Evolutionary conservation across 2,113 vertebrate genomes (phyloP).

Genomic region (Oryzias curvinotus): DNA sequence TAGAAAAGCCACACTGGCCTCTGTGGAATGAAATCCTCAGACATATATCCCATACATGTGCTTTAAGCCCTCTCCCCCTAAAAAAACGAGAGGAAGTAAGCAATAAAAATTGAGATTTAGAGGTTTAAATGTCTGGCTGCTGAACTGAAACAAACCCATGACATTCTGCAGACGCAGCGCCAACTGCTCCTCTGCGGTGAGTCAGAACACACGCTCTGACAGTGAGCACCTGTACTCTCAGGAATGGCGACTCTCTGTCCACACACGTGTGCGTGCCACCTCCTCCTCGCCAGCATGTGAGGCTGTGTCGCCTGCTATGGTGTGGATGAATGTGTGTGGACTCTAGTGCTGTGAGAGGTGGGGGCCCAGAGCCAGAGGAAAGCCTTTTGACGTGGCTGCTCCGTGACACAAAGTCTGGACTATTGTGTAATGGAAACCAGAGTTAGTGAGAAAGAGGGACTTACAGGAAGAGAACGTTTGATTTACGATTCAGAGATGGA

Average conservation of each 20-base stretch:
- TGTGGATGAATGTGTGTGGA: background rate
- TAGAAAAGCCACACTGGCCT: no score
- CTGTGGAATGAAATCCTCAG: no score
- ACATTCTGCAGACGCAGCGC: background rate
- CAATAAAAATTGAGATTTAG: no score
- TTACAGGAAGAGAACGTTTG: slow-evolving; percentile 45
- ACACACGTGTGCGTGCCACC: slow-evolving; percentile 8
- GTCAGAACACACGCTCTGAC: slow-evolving; percentile 7
- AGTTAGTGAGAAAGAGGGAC: background rate
- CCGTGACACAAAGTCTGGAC: slow-evolving; percentile 45
- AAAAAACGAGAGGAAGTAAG: no score
- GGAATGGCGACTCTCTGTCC: slow-evolving; percentile 5
- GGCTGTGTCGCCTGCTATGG: slow-evolving; percentile 15
- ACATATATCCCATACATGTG: no score
- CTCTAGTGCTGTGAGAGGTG: slow-evolving; percentile 28
- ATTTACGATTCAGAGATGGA: slow-evolving; percentile 51
- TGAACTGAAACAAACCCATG: background rate
- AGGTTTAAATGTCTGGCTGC: no score
- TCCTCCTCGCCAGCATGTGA: slow-evolving; percentile 18
- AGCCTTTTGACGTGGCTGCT: slow-evolving; percentile 31
- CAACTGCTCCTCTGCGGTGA: slow-evolving; percentile 3
- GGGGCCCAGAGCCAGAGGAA: slow-evolving; percentile 51
- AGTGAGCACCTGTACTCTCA: slow-evolving; percentile 2
- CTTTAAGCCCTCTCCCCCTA: no score
- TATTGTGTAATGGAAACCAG: slow-evolving; percentile 46